Percentiles rank a stretch among this genome's conserved stretches.
Conservation (phyloP, 1,140 invertebrate genomes). For the Paraescarpia echinospica region DNA sequence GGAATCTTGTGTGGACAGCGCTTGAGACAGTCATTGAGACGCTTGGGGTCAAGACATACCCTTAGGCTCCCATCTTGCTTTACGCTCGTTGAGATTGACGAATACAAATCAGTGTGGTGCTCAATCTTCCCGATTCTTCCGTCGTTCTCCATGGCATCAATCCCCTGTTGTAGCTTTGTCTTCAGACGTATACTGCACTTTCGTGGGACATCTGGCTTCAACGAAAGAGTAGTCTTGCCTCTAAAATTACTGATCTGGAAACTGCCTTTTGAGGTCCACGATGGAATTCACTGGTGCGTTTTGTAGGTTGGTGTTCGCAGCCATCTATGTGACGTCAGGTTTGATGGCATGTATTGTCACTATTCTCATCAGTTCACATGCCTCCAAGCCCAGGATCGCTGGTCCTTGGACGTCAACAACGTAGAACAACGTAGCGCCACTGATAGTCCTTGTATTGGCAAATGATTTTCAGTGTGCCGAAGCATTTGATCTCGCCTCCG, state of each 20-base stretch:
- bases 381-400: too few relatives aligned
- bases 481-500: too few relatives aligned
- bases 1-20: constrained; percentile 27
- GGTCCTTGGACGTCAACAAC: too few relatives aligned
- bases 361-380: too few relatives aligned
- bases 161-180: neutral
- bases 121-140: constrained; percentile 5
- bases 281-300: neutral
- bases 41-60: constrained; percentile 14
- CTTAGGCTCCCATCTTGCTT: constrained; percentile 17
- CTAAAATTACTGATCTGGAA: neutral
- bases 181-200: constrained; percentile 19
- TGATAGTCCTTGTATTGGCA: too few relatives aligned
- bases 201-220: neutral
- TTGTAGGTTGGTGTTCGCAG: neutral
- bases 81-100: neutral
- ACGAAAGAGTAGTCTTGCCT: neutral
- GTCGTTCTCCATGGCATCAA: neutral
- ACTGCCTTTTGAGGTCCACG: neutral
- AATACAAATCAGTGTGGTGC: constrained; percentile 17
- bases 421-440: too few relatives aligned
- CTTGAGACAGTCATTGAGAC: too few relatives aligned
- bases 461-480: too few relatives aligned
- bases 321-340: neutral
- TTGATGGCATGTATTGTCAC: too few relatives aligned